These are phyloP conservation scores for Pangasius djambal DNA, from an alignment of 2,797 vertebrate genomes.

Conservation along the genomic window DNA sequence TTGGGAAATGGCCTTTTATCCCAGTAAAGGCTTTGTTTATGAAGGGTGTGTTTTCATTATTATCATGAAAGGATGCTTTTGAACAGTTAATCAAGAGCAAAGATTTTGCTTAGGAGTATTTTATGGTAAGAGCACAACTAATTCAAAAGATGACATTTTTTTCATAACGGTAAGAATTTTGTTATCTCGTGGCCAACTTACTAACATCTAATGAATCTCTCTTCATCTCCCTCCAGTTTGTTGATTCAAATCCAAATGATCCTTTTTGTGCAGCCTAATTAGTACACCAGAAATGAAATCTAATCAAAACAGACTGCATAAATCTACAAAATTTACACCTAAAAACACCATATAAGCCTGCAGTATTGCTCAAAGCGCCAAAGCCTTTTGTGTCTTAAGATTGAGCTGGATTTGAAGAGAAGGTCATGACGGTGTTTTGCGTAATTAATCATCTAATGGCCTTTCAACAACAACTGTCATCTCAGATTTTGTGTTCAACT, in stretches of 20 bases:
- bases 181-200: slow-evolving; percentile 23
- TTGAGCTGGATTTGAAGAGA: slow-evolving; percentile 55
- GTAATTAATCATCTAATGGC: slow-evolving; percentile 68
- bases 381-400: slow-evolving; percentile 22
- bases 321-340: background rate
- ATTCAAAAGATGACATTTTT: slow-evolving; percentile 34
- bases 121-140: slow-evolving; percentile 38
- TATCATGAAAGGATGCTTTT: slow-evolving; percentile 46
- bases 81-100: slow-evolving; percentile 45
- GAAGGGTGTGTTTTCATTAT: slow-evolving; percentile 45
- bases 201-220: slow-evolving; percentile 18
- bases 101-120: slow-evolving; percentile 31
- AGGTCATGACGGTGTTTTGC: slow-evolving; percentile 67
- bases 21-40: slow-evolving; percentile 54
- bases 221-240: slow-evolving; percentile 10
- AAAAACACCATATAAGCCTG: background rate
- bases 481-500: slow-evolving; percentile 50
- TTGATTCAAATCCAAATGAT: slow-evolving; percentile 26
- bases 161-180: slow-evolving; percentile 25
- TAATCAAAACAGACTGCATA: slow-evolving; percentile 22
- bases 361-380: background rate
- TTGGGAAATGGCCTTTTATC: slow-evolving; percentile 42
- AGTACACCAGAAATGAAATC: slow-evolving; percentile 26
- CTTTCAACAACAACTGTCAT: slow-evolving; percentile 58
- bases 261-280: slow-evolving; percentile 30